These are phyloP conservation scores for Coregonus ussuriensis DNA, from an alignment of 2,797 vertebrate species.

Conservation along the genomic window DNA sequence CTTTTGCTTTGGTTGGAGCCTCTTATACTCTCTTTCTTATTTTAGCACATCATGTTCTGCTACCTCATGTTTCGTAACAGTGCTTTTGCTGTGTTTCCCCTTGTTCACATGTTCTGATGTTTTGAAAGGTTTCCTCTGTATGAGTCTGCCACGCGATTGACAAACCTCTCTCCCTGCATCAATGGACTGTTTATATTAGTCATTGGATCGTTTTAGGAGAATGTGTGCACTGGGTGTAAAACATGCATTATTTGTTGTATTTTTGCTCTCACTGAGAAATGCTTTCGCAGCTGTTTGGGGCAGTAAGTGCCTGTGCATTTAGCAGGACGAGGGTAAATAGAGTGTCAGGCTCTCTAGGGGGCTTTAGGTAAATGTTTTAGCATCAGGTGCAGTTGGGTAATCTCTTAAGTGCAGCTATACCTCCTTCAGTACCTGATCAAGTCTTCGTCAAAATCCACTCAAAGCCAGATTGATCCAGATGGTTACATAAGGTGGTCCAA, in stretches of 20 bases:
- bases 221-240: slow-evolving; percentile 33
- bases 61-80: slow-evolving; percentile 8
- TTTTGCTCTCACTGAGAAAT: slow-evolving; percentile 29
- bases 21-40: not conserved
- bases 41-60: slow-evolving; percentile 1
- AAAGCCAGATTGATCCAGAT: slow-evolving; percentile 18
- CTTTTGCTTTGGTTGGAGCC: not conserved
- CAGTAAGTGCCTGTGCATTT: slow-evolving; percentile 50
- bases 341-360: slow-evolving; percentile 48
- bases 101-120: slow-evolving; percentile 5
- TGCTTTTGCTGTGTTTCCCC: slow-evolving; percentile 8
- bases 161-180: slow-evolving; percentile 13
- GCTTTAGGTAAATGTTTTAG: slow-evolving; percentile 58
- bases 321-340: slow-evolving; percentile 52
- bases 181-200: slow-evolving; percentile 19
- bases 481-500: not conserved
- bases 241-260: slow-evolving; percentile 31
- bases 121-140: not conserved
- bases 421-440: slow-evolving; percentile 31
- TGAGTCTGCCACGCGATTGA: not conserved
- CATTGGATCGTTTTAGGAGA: slow-evolving; percentile 13
- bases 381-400: slow-evolving; percentile 43
- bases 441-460: slow-evolving; percentile 31
- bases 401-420: slow-evolving; percentile 56
- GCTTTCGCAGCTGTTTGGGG: slow-evolving; percentile 46